Evolutionary conservation across 2,888 invertebrate genomes (phyloP).

Genomic region (Megalurothrips usitatus): DNA sequence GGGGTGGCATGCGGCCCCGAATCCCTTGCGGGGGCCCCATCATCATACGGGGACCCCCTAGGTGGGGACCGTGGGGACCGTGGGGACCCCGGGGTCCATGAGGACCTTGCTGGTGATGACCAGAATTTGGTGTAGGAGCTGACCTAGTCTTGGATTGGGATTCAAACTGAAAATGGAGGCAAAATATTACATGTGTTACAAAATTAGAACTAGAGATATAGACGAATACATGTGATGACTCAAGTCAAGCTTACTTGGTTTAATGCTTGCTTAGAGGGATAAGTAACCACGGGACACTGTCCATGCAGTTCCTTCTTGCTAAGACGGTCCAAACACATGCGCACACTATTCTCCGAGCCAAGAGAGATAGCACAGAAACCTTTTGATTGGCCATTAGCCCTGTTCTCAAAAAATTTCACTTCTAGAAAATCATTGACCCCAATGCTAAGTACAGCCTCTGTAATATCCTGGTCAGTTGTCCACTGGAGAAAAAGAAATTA

Average conservation of each 20-base stretch:
- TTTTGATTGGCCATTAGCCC: constrained; percentile 97
- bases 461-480: constrained; percentile 96
- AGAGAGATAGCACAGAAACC: constrained; percentile 95
- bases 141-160: constrained; percentile 88
- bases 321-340: constrained; percentile 85
- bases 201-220: constrained; percentile 28
- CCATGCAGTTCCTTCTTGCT: constrained; percentile 96
- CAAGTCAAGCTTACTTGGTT: constrained; percentile 50
- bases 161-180: constrained; percentile 64
- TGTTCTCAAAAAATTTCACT: constrained; percentile 98
- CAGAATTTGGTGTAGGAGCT: constrained; percentile 60
- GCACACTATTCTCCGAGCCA: constrained; percentile 85
- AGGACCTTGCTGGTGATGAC: constrained; percentile 53
- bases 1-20: constrained; percentile 52
- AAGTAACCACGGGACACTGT: constrained; percentile 89
- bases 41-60: constrained; percentile 51
- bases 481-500: constrained; percentile 62
- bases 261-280: constrained; percentile 86
- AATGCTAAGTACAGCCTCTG: constrained; percentile 79
- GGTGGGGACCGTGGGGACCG: constrained; percentile 40
- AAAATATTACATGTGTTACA: constrained; percentile 27
- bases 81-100: constrained; percentile 52
- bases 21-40: constrained; percentile 54
- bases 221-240: background rate
- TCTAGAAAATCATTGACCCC: constrained; percentile 93